These are phyloP conservation scores for Heliangelus exortis DNA, from an alignment of 2,797 vertebrate genomes.

Conservation along the genomic window DNA sequence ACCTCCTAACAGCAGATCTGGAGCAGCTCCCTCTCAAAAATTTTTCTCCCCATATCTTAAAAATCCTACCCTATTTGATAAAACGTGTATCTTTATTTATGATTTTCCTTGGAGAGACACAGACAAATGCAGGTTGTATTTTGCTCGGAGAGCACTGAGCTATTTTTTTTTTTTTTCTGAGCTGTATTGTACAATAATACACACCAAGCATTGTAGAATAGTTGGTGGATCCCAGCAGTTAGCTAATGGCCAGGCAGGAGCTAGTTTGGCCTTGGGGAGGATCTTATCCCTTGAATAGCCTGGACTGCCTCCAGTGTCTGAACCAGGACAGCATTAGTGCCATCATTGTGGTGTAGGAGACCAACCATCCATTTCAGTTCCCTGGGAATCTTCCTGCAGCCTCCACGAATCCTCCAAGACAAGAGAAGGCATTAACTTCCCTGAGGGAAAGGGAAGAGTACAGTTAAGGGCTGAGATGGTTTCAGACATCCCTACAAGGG, in stretches of 20 bases:
- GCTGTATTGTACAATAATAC: no score
- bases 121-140: not conserved
- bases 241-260: not conserved
- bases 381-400: not conserved
- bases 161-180: no score
- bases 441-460: not conserved
- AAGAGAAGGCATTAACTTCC: not conserved
- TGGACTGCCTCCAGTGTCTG: not conserved
- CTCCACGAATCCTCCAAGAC: not conserved
- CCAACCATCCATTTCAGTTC: not conserved
- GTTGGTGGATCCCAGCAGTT: not conserved
- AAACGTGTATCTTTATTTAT: not conserved
- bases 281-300: not conserved
- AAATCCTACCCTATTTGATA: not conserved
- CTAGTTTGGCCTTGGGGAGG: not conserved
- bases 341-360: not conserved
- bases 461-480: not conserved
- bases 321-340: fast-evolving
- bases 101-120: not conserved
- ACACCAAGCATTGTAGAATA: not conserved
- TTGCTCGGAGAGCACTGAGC: not conserved
- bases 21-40: not conserved
- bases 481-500: not conserved
- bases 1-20: not conserved
- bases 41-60: not conserved